A percentile compares a stretch with the other conserved stretches of the same genome.
Conservation (phyloP, 2,888 invertebrate genomes). For the Ectobius pallidus region DNA sequence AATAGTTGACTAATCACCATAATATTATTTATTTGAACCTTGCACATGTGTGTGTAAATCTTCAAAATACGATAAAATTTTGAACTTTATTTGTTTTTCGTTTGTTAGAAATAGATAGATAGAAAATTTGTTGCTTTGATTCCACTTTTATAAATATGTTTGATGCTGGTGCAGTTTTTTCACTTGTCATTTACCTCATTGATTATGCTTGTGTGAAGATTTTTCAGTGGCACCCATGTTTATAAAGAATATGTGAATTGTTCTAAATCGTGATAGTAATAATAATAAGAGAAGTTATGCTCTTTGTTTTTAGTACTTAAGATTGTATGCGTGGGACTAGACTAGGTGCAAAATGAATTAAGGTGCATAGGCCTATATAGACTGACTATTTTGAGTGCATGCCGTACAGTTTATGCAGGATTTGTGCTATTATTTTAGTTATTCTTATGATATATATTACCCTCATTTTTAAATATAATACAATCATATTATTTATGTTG, state of each 20-base stretch:
- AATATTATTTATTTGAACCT: background rate
- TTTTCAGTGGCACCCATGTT: background rate
- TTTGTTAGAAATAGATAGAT: too few relatives aligned
- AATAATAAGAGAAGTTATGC: background rate
- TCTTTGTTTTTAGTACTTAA: slow-evolving; percentile 22
- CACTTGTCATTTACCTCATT: background rate
- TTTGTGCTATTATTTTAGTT: slow-evolving; percentile 1
- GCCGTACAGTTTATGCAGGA: slow-evolving; percentile 4
- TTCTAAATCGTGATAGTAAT: background rate
- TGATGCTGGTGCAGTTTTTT: background rate
- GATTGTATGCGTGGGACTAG: slow-evolving; percentile 1
- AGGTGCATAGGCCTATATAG: slow-evolving; percentile 12
- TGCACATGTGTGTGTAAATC: background rate
- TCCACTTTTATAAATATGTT: too few relatives aligned
- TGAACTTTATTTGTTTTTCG: background rate
- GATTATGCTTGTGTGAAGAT: too few relatives aligned
- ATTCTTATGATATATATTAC: background rate
- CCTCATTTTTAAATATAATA: background rate
- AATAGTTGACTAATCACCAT: background rate
- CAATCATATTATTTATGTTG: background rate
- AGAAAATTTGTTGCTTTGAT: too few relatives aligned
- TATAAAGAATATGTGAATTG: background rate
- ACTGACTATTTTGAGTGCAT: background rate
- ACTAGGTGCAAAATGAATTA: background rate
- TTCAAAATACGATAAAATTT: background rate